phyloP scores from a whole-genome alignment of 2,888 invertebrate species.

The Lasius platythorax region DNA sequence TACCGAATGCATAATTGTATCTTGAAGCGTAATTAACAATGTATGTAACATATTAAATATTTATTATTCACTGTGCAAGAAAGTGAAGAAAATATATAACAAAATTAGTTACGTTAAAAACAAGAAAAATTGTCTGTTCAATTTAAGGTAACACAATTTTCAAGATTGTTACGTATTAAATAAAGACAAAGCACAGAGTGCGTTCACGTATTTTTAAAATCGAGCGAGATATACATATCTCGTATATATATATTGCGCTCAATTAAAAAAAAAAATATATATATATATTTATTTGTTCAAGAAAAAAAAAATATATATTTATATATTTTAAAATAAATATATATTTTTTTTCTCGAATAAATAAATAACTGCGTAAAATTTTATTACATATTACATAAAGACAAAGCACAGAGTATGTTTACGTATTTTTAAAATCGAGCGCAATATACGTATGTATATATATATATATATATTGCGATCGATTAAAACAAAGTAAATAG shows the following conservation, averaged over 20 bases:
- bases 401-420: too few relatives aligned
- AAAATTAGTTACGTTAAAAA: neutral
- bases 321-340: too few relatives aligned
- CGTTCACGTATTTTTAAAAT: neutral
- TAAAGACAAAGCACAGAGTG: neutral
- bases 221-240: neutral
- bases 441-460: too few relatives aligned
- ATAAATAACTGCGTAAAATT: too few relatives aligned
- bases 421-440: too few relatives aligned
- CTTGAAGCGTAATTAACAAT: neutral
- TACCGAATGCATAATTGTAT: neutral
- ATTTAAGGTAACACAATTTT: neutral
- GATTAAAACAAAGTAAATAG: neutral
- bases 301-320: too few relatives aligned
- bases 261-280: too few relatives aligned
- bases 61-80: neutral
- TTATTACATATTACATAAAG: too few relatives aligned
- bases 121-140: neutral
- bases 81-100: neutral
- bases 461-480: too few relatives aligned
- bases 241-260: too few relatives aligned
- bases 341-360: too few relatives aligned
- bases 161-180: neutral
- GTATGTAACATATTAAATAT: neutral
- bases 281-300: too few relatives aligned